Percentiles rank a stretch among this genome's conserved stretches.
Evolutionary conservation across 2,888 invertebrate species (phyloP).

Genomic region (Sphaerophoria taeniata): DNA sequence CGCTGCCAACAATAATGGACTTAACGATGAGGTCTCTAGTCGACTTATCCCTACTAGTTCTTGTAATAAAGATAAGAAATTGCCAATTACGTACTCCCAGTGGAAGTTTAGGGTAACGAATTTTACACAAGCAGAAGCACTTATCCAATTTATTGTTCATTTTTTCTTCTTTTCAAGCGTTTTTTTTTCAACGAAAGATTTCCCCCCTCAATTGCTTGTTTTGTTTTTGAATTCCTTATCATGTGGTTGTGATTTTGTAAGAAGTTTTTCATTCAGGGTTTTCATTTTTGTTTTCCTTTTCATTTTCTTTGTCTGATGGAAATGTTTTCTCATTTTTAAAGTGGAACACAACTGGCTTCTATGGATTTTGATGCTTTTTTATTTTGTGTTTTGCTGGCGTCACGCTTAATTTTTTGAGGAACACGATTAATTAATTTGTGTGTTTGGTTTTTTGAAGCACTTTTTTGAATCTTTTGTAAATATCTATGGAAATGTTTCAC

Average conservation of each 20-base stretch:
- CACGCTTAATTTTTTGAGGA: conserved; percentile 31
- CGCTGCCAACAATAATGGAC: conserved; percentile 73
- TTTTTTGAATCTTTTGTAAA: conserved; percentile 36
- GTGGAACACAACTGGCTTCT: conserved; percentile 46
- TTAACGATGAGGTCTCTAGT: conserved; percentile 84
- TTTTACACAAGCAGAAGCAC: conserved; percentile 71
- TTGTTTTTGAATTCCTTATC: background rate
- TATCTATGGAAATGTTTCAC: conserved; percentile 47
- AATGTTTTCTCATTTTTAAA: conserved; percentile 44
- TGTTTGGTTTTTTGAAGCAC: conserved; percentile 44
- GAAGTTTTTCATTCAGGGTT: conserved; percentile 18
- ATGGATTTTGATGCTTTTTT: conserved; percentile 26
- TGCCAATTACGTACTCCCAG: conserved; percentile 85
- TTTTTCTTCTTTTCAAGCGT: conserved; percentile 24
- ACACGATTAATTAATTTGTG: conserved; percentile 14
- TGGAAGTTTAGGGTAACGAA: conserved; percentile 85
- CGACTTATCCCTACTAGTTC: conserved; percentile 83
- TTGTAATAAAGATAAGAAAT: conserved; percentile 83
- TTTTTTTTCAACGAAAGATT: conserved; percentile 17
- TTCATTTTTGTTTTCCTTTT: conserved; percentile 20
- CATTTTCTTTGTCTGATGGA: conserved; percentile 21
- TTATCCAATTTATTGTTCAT: conserved; percentile 73
- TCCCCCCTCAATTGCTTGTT: background rate
- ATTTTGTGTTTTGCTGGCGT: conserved; percentile 2
- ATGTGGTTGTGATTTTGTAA: conserved; percentile 5